Evolutionary conservation across 2,113 vertebrate species (phyloP).

Genomic region (Xerus inauris): DNA sequence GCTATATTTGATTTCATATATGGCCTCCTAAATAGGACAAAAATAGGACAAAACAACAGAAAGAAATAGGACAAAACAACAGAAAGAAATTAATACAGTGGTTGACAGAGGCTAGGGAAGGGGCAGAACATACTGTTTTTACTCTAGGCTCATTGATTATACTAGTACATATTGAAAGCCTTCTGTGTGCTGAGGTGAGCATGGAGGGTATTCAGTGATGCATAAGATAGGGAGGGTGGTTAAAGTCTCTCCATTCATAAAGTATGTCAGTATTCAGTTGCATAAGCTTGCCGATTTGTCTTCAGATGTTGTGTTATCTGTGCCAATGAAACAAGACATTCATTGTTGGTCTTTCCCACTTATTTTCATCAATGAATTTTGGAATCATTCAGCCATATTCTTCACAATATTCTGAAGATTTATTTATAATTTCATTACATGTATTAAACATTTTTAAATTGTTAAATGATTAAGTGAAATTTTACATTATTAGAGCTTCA

Average conservation of each 20-base stretch:
- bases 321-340: background rate
- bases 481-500: background rate
- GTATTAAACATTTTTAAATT: conserved; percentile 20
- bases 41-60: too few relatives aligned
- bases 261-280: background rate
- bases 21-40: too few relatives aligned
- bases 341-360: background rate
- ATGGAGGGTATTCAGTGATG: background rate
- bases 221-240: background rate
- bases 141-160: background rate
- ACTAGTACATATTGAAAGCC: background rate
- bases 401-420: background rate
- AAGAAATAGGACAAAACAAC: too few relatives aligned
- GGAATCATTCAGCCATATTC: background rate
- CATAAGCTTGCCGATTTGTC: background rate
- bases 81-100: too few relatives aligned
- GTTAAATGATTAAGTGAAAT: background rate
- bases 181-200: background rate
- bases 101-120: too few relatives aligned
- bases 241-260: background rate
- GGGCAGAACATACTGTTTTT: background rate
- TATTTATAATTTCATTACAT: background rate
- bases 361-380: conserved; percentile 47
- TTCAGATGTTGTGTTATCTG: background rate
- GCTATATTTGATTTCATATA: too few relatives aligned